Percentiles rank a stretch among this genome's conserved stretches.
Evolutionary conservation across 1,140 invertebrate genomes (phyloP).

Genomic region (Drosophila fuyamai): DNA sequence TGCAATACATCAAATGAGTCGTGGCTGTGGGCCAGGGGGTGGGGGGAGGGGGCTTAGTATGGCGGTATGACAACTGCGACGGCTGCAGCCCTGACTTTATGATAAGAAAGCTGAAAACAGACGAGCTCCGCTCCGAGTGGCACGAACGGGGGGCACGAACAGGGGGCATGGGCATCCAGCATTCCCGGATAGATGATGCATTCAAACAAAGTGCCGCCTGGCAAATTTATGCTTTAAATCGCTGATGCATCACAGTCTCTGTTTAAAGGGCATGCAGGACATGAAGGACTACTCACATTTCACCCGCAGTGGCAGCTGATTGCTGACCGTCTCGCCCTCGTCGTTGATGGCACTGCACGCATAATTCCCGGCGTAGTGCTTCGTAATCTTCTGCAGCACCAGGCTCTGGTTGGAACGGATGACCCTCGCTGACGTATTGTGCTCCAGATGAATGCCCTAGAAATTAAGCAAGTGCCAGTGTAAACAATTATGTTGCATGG

Average conservation of each 20-base stretch:
- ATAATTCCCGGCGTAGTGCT: conserved; percentile 92
- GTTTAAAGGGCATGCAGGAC: conserved; percentile 12
- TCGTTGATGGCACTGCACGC: conserved; percentile 92
- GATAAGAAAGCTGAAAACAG: conserved; percentile 67
- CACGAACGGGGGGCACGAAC: background rate
- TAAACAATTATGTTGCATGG: background rate
- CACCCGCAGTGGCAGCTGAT: conserved; percentile 91
- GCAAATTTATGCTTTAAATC: conserved; percentile 64
- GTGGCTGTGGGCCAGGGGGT: conserved; percentile 11
- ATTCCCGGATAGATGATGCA: conserved; percentile 66
- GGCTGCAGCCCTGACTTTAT: conserved; percentile 63
- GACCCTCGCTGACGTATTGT: conserved; percentile 91
- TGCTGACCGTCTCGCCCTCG: conserved; percentile 92
- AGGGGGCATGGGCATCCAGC: background rate
- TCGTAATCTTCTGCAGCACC: conserved; percentile 93
- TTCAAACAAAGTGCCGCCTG: conserved; percentile 61
- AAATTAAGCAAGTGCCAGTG: conserved; percentile 47
- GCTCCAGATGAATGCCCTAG: conserved; percentile 90
- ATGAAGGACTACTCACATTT: conserved; percentile 90
- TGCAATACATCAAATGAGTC: conserved; percentile 76
- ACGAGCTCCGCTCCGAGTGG: conserved; percentile 19
- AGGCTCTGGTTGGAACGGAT: conserved; percentile 93
- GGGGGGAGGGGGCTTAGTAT: conserved; percentile 14
- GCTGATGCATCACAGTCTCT: conserved; percentile 49
- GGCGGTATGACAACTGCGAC: conserved; percentile 44